phyloP scores from a whole-genome alignment of 2,888 invertebrate species.

The Caenorhabditis angaria region DNA sequence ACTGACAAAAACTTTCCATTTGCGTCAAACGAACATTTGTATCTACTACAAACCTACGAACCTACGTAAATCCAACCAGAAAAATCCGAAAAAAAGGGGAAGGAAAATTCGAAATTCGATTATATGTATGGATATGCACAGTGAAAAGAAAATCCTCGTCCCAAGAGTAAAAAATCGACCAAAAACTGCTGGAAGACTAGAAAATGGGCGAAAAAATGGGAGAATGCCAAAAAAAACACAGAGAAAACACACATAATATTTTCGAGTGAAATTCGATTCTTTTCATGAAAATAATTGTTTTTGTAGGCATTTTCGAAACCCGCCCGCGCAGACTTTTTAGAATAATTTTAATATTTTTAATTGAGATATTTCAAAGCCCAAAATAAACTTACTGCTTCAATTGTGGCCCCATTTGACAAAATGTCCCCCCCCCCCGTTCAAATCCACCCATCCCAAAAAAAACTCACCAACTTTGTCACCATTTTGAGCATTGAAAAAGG shows the following conservation, averaged over 20 bases:
- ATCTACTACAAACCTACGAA: too few relatives aligned
- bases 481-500: slow-evolving; percentile 70
- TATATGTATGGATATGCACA: slow-evolving; percentile 10
- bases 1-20: too few relatives aligned
- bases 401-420: not conserved
- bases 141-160: slow-evolving; percentile 12
- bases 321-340: too few relatives aligned
- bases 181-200: too few relatives aligned
- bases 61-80: too few relatives aligned
- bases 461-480: slow-evolving; percentile 67
- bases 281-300: not conserved
- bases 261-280: slow-evolving; percentile 1
- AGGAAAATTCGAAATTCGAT: slow-evolving; percentile 21
- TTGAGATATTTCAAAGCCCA: too few relatives aligned
- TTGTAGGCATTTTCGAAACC: slow-evolving; percentile 1
- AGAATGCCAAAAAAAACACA: not conserved
- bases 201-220: not conserved
- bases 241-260: slow-evolving; percentile 3
- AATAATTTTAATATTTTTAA: too few relatives aligned
- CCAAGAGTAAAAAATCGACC: not conserved
- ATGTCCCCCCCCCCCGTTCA: not conserved
- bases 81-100: slow-evolving; percentile 9
- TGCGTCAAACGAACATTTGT: too few relatives aligned
- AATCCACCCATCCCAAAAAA: slow-evolving; percentile 1
- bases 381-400: not conserved